These are phyloP conservation scores for Drosophila suzukii DNA, from an alignment of 1,140 invertebrate genomes.

Conservation along the genomic window DNA sequence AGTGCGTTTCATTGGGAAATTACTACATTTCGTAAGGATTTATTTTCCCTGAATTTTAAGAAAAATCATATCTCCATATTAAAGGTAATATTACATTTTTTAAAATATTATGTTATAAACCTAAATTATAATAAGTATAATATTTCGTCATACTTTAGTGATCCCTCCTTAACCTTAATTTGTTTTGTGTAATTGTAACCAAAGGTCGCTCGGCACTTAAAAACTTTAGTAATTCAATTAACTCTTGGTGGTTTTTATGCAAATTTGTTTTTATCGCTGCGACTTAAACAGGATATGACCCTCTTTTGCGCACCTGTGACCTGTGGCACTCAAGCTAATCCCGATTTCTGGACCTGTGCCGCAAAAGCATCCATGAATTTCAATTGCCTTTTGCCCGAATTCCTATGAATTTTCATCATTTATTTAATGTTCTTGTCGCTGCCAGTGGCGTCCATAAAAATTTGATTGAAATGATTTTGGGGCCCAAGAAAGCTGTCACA, in stretches of 20 bases:
- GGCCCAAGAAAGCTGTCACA: conserved; percentile 47
- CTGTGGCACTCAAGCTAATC: conserved; percentile 15
- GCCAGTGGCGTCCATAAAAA: conserved; percentile 65
- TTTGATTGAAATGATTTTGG: conserved; percentile 68
- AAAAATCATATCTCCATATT: no score
- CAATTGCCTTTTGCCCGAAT: conserved; percentile 54
- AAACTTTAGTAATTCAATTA: conserved; percentile 31
- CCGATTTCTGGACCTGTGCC: conserved; percentile 12
- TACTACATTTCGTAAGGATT: not conserved
- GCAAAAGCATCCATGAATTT: conserved; percentile 69
- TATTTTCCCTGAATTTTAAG: not conserved
- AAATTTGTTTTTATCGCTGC: conserved; percentile 31
- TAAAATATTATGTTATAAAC: no score
- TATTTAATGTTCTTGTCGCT: conserved; percentile 59
- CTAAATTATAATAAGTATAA: no score
- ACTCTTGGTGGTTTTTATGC: conserved; percentile 18
- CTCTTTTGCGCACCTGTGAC: conserved; percentile 33
- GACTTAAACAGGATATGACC: conserved; percentile 15
- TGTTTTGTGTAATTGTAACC: conserved; percentile 13
- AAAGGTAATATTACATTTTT: no score
- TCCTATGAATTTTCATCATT: conserved; percentile 77
- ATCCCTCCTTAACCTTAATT: not conserved
- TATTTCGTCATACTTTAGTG: not conserved
- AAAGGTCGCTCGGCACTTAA: conserved; percentile 6
- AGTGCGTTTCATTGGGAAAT: not conserved